Conservation (phyloP, 1,140 invertebrate genomes). For the Trachymyrmex cornetzi region DNA sequence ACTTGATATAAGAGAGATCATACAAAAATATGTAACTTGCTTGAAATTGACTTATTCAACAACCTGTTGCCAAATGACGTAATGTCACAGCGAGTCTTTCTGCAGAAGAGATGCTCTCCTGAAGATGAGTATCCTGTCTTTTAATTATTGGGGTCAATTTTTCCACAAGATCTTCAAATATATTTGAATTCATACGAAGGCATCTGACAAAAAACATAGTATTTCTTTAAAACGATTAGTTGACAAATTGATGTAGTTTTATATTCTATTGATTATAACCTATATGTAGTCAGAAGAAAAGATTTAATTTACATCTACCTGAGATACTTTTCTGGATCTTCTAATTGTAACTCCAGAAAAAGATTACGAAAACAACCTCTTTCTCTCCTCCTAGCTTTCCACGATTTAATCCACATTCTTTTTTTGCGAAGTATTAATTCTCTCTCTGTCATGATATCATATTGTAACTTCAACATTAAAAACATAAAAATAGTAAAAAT, state of each 20-base stretch:
- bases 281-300: too few relatives aligned
- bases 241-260: background rate
- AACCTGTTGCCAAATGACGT: slow-evolving; percentile 7
- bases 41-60: background rate
- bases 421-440: background rate
- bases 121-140: background rate
- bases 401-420: background rate
- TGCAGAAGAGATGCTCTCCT: background rate
- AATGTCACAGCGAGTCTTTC: slow-evolving; percentile 9
- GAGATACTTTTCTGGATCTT: slow-evolving; percentile 18
- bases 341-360: slow-evolving; percentile 1
- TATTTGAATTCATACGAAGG: background rate
- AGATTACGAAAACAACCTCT: background rate
- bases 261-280: background rate
- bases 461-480: background rate
- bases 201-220: background rate
- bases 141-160: slow-evolving; percentile 5
- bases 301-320: background rate
- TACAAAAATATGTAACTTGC: background rate
- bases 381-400: background rate
- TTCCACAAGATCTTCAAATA: slow-evolving; percentile 15
- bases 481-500: background rate
- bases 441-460: background rate
- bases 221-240: too few relatives aligned
- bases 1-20: background rate